Evolutionary conservation across 2,797 vertebrate genomes (phyloP).

Genomic region (Acestrorhynchus altus): DNA sequence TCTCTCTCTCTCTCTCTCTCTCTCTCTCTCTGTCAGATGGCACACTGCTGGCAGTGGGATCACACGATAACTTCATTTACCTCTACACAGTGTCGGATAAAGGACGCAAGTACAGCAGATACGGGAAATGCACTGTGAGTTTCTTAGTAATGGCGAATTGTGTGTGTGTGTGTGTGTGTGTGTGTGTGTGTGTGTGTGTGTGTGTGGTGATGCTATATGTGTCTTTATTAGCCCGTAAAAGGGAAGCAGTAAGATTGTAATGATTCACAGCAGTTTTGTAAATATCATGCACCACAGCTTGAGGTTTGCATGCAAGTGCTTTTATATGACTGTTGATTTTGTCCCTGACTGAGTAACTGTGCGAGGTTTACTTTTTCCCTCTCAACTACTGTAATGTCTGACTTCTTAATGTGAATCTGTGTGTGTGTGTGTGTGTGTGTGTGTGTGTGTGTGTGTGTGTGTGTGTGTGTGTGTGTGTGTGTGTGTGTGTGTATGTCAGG

Average conservation of each 20-base stretch:
- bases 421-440: neutral
- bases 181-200: neutral
- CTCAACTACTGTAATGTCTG: neutral
- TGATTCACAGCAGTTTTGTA: neutral
- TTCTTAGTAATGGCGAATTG: neutral
- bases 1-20: too few species aligned
- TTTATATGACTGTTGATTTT: neutral
- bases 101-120: slow-evolving; percentile 95
- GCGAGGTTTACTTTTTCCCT: neutral
- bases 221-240: neutral
- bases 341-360: neutral
- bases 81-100: slow-evolving; percentile 93
- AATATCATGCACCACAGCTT: neutral
- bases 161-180: neutral
- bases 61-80: slow-evolving; percentile 99
- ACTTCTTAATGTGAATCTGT: neutral
- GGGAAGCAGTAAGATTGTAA: neutral
- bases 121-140: slow-evolving; percentile 95
- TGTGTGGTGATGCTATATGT: neutral
- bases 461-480: neutral
- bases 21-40: slow-evolving; percentile 81
- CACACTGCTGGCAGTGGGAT: slow-evolving; percentile 91
- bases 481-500: neutral
- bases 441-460: neutral
- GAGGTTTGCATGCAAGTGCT: neutral